phyloP scores from a whole-genome alignment of 2,113 vertebrate species.

The Alces alces region DNA sequence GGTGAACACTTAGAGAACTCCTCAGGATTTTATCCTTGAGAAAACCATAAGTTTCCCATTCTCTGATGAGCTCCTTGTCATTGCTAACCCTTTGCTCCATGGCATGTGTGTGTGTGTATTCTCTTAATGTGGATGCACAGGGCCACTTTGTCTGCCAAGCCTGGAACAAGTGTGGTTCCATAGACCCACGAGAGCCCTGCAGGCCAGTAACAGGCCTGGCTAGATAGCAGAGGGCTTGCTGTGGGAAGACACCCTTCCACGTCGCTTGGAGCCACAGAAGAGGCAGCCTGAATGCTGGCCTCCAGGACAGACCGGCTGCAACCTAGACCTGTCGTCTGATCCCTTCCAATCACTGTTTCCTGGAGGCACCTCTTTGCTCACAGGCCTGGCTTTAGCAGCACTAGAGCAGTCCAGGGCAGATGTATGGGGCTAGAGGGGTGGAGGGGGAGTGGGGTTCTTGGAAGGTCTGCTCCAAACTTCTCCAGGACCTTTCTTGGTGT shows the following conservation, averaged over 20 bases:
- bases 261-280: neutral
- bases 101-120: neutral
- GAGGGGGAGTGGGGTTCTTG: neutral
- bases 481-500: conserved; percentile 2
- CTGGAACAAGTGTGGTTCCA: neutral
- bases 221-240: neutral
- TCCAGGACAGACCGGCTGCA: neutral
- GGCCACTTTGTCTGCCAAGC: neutral
- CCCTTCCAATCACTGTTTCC: neutral
- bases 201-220: neutral
- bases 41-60: neutral
- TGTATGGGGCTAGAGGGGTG: neutral
- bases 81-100: neutral
- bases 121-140: neutral
- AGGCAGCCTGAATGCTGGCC: rapidly evolving
- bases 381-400: neutral
- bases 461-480: neutral
- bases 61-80: neutral
- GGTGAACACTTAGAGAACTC: neutral
- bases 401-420: neutral
- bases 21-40: neutral
- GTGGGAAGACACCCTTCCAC: neutral
- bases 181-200: neutral
- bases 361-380: neutral
- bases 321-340: rapidly evolving